A percentile compares a stretch with the other conserved stretches of the same genome.
Conservation (phyloP, 2,113 vertebrate genomes). For the Misgurnus anguillicaudatus region DNA sequence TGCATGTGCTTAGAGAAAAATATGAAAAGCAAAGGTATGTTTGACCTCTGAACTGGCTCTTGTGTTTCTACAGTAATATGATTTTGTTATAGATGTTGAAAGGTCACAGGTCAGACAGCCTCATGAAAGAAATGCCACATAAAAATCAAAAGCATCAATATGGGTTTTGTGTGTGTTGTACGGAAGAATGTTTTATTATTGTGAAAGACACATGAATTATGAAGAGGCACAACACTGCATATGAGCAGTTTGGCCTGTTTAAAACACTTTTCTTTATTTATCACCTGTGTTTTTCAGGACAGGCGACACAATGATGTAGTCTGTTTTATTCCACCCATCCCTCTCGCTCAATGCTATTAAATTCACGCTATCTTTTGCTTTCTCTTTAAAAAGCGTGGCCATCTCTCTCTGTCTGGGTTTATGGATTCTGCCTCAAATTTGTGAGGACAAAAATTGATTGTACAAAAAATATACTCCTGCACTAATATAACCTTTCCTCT, state of each 20-base stretch:
- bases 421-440: slow-evolving; percentile 45
- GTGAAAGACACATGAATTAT: slow-evolving; percentile 1
- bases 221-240: slow-evolving; percentile 5
- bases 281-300: slow-evolving; percentile 26
- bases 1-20: slow-evolving; percentile 3
- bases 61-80: slow-evolving; percentile 17
- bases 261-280: slow-evolving; percentile 41
- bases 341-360: slow-evolving; percentile 29
- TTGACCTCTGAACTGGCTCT: slow-evolving; percentile 15
- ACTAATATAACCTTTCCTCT: background rate
- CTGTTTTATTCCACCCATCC: slow-evolving; percentile 30
- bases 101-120: background rate
- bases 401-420: slow-evolving; percentile 38
- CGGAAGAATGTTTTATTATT: background rate
- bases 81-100: slow-evolving; percentile 25
- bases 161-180: background rate
- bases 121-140: background rate
- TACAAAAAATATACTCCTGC: slow-evolving; percentile 36
- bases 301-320: slow-evolving; percentile 35
- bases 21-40: slow-evolving; percentile 1
- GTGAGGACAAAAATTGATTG: slow-evolving; percentile 44
- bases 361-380: slow-evolving; percentile 13
- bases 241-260: slow-evolving; percentile 7
- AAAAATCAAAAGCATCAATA: background rate
- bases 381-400: slow-evolving; percentile 1